These are phyloP conservation scores for Caiman crocodilus DNA, from an alignment of 2,797 vertebrate species.

Conservation along the genomic window DNA sequence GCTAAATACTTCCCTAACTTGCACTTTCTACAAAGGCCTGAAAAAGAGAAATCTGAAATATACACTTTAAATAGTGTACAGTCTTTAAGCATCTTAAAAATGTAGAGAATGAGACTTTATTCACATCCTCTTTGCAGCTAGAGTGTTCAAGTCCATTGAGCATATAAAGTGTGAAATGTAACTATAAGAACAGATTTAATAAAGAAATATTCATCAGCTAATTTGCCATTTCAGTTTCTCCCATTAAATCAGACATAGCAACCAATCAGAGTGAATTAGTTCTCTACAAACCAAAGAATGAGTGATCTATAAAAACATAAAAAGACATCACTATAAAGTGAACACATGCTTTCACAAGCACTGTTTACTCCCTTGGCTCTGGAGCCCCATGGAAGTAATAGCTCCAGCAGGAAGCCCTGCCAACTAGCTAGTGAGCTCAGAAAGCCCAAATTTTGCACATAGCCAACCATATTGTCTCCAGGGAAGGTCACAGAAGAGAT, in stretches of 20 bases:
- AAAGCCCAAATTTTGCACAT: neutral
- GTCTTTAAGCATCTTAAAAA: conserved; percentile 37
- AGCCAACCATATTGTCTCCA: neutral
- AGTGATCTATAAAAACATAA: conserved; percentile 54
- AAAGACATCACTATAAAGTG: conserved; percentile 42
- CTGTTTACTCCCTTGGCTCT: no score
- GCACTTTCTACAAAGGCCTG: neutral
- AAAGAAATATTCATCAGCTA: conserved; percentile 59
- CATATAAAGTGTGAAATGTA: conserved; percentile 25
- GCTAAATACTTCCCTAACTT: neutral
- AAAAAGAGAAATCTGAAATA: neutral
- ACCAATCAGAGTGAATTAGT: conserved; percentile 66
- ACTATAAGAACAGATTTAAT: conserved; percentile 63
- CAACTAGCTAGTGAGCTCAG: neutral
- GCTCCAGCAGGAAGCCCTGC: no score
- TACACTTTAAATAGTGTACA: neutral
- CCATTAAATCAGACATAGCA: conserved; percentile 52
- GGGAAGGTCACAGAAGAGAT: neutral
- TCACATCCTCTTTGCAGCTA: conserved; percentile 31
- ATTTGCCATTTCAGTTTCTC: conserved; percentile 60
- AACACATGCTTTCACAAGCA: conserved; percentile 15
- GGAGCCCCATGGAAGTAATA: no score
- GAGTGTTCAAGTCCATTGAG: conserved; percentile 11
- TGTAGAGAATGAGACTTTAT: neutral
- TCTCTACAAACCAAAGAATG: conserved; percentile 56